Evolutionary conservation across 1,140 invertebrate species (phyloP), one percentile per base, ranked within the genome.

Genomic region (Nasonia longicornis): DNA sequence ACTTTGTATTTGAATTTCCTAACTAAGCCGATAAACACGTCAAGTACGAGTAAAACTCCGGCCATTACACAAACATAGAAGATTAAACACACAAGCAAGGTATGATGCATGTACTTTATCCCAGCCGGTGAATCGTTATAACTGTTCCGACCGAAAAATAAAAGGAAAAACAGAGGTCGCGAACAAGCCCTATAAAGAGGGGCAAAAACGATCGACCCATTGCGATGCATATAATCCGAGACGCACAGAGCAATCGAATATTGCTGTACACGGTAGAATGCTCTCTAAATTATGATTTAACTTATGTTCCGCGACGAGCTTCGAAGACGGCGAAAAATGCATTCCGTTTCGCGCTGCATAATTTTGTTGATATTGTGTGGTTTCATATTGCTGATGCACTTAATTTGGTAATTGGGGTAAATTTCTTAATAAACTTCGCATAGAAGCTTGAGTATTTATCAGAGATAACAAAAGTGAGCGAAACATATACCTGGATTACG

Each of bases 131-230:
- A 69, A 31, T 69, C 69, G 69, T 38, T 42, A 70, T 42, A 70
- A 70, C 20, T 11, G 69, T 70, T 70, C 6, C 31, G 35, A 38
- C 31, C 35, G 69, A 70, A 70, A 38, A 70, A 70, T 70, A 16
- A 70, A 70, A 38, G 12, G 12, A 29, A 35, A 70, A 35, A 70
- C 52, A 67, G 14, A 29, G 12, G 29, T 29, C 10, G 22, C 66
- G 11, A 29, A 67, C 66, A 29, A 67, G 66, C n/a, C 66, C 66
- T 11, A 67, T 14, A 67, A 12, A 67, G 22, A 67, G 0, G 31
- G 10, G 48, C 26, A n/a, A n/a, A n/a, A n/a, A n/a, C 20, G 20
- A 58, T n/a, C 52, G 16, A 20, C 16, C 52, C 0, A 58, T 0
- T 20, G 20, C 20, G 31, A 35, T 0, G 52, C 52, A 16, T n/a